Evolutionary conservation across 2,797 vertebrate genomes (phyloP).

Genomic region (Menidia menidia): DNA sequence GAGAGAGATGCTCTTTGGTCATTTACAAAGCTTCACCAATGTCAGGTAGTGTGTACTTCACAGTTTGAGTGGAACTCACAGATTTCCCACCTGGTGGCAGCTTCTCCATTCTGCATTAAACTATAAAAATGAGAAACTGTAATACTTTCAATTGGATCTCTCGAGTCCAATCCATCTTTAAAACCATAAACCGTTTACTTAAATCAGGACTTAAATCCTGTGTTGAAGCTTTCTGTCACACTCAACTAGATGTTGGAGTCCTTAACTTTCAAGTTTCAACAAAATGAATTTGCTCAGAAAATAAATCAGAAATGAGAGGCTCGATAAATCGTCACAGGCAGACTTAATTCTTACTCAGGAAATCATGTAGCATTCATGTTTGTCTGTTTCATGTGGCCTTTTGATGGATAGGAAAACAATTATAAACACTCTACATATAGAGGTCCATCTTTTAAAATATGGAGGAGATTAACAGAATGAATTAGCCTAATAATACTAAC

Average conservation of each 20-base stretch:
- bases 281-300: conserved; percentile 1
- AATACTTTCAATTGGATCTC: background rate
- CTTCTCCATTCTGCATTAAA: background rate
- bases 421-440: too few species aligned
- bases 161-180: background rate
- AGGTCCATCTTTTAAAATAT: too few species aligned
- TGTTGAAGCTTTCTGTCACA: conserved; percentile 4
- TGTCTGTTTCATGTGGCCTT: too few species aligned
- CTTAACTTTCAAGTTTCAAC: conserved; percentile 1
- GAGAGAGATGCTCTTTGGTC: too few species aligned
- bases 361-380: too few species aligned
- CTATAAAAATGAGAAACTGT: background rate
- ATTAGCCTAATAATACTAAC: too few species aligned
- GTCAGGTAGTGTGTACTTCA: background rate
- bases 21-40: too few species aligned
- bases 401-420: too few species aligned
- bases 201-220: conserved; percentile 3
- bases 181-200: background rate
- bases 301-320: background rate
- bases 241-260: conserved; percentile 2
- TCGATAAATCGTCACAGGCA: background rate
- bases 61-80: background rate
- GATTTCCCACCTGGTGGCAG: background rate
- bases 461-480: too few species aligned
- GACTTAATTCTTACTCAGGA: background rate